A percentile compares a stretch with the other conserved stretches of the same genome.
Conservation (phyloP, 2,113 vertebrate genomes). For the Ellobius talpinus region DNA sequence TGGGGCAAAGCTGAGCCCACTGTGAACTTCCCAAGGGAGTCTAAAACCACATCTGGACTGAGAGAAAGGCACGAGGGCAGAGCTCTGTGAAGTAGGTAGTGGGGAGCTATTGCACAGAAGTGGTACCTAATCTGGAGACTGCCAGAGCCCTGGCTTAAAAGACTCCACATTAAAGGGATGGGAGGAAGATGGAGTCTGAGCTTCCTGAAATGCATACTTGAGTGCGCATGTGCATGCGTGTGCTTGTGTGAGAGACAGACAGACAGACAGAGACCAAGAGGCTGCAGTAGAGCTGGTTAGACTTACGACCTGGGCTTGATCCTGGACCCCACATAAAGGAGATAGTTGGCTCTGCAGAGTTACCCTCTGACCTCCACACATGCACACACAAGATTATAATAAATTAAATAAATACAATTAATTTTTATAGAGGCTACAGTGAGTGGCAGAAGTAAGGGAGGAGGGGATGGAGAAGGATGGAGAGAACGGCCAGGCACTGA, state of each 20-base stretch:
- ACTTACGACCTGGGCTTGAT: not conserved
- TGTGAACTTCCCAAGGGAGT: not conserved
- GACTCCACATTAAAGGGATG: not conserved
- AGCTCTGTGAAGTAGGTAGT: not conserved
- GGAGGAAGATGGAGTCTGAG: not conserved
- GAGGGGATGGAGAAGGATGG: not conserved
- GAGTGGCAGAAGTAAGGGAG: not conserved
- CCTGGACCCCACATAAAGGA: not conserved
- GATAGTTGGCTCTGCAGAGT: not conserved
- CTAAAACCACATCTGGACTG: not conserved
- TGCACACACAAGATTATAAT: not conserved
- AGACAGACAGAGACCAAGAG: not conserved
- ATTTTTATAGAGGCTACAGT: not conserved
- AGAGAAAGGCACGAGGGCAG: not conserved
- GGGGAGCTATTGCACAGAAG: not conserved
- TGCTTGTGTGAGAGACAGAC: not conserved
- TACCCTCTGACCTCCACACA: not conserved
- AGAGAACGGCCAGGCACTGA: not conserved
- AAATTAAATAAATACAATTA: not conserved
- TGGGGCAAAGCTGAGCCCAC: not conserved
- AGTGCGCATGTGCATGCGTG: not conserved
- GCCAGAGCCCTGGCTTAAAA: not conserved
- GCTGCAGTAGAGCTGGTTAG: not conserved
- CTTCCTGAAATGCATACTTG: not conserved
- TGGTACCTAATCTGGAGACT: no score